Evolutionary conservation across 2,113 vertebrate genomes (phyloP).

Genomic region (Probosciger aterrimus): DNA sequence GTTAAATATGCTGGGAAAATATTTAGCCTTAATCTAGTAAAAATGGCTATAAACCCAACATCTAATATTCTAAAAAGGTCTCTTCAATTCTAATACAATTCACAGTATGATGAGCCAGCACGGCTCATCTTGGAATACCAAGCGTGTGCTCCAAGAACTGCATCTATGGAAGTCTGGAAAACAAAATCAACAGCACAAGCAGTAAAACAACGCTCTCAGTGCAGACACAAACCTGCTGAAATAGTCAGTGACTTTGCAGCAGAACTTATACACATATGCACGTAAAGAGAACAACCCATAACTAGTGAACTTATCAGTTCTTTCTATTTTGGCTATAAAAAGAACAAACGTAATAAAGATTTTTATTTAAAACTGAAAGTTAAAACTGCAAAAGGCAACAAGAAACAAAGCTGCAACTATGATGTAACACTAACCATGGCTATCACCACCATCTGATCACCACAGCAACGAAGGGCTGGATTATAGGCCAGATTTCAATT

Average conservation of each 20-base stretch:
- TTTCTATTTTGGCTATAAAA: not conserved
- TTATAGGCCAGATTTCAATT: not conserved
- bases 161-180: not conserved
- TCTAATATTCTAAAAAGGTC: not conserved
- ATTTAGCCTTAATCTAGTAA: not conserved
- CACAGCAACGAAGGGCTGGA: not conserved
- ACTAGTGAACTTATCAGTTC: not conserved
- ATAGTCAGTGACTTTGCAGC: not conserved
- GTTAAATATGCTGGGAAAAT: not conserved
- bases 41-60: not conserved
- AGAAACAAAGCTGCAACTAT: not conserved
- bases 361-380: not conserved
- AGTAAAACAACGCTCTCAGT: accelerated
- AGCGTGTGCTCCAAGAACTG: not conserved
- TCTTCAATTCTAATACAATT: not conserved
- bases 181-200: not conserved
- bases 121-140: not conserved
- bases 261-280: not conserved
- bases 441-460: not conserved
- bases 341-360: not conserved
- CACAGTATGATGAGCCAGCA: not conserved
- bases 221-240: not conserved
- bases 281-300: not conserved
- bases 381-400: not conserved
- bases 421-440: not conserved